phyloP scores from a whole-genome alignment of 2,797 vertebrate genomes.

The Picus viridis region DNA sequence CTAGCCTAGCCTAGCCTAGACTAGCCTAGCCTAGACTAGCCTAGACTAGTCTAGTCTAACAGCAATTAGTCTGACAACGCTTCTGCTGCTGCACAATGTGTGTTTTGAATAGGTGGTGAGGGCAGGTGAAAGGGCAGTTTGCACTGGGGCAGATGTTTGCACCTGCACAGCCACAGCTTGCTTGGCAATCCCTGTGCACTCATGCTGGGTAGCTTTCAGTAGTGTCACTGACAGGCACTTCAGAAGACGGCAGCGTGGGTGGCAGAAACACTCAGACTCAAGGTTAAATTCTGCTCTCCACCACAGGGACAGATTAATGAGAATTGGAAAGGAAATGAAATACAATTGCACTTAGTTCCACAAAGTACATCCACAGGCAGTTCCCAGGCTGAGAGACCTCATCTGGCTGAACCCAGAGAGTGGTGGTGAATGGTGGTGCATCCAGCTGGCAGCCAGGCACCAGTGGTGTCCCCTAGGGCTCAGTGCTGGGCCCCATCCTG shows the following conservation, averaged over 20 bases:
- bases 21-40: too few relatives aligned
- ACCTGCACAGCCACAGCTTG: background rate
- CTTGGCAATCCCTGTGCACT: background rate
- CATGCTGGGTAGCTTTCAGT: rapidly evolving
- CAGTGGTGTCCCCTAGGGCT: too few relatives aligned
- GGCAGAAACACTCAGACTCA: background rate
- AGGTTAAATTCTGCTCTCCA: background rate
- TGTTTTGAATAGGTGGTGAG: background rate
- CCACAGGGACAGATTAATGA: background rate
- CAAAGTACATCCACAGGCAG: background rate
- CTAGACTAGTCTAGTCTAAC: too few relatives aligned
- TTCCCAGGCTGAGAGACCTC: background rate
- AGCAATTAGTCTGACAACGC: background rate
- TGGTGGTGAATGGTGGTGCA: too few relatives aligned
- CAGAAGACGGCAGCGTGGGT: background rate
- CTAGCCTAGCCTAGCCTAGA: too few relatives aligned
- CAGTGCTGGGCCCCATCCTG: too few relatives aligned
- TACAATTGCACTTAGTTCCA: rapidly evolving
- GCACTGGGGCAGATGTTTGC: rapidly evolving
- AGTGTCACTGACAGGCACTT: background rate
- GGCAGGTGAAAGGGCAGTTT: background rate
- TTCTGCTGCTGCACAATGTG: rapidly evolving
- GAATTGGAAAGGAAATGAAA: background rate
- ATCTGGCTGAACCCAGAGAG: too few relatives aligned
- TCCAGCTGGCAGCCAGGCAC: too few relatives aligned